Conservation (phyloP, 1,140 invertebrate genomes). For the Rhyacophila brunnea region DNA sequence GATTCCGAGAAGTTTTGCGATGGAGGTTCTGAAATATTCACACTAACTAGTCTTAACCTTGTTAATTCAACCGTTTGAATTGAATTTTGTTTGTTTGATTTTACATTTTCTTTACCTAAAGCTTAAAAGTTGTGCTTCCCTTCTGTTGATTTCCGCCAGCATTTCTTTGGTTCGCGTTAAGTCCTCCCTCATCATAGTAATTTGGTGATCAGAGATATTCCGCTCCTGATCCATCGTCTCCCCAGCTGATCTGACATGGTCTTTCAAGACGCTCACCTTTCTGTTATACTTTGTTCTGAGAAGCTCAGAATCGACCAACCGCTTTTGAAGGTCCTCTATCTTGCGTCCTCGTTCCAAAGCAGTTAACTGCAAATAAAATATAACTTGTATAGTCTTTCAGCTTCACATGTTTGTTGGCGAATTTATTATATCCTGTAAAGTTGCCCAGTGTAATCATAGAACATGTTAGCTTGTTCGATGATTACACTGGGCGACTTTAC, state of each 20-base stretch:
- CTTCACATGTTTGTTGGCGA: too few species aligned
- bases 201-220: conserved; percentile 66
- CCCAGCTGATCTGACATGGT: conserved; percentile 62
- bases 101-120: conserved; percentile 56
- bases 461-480: too few species aligned
- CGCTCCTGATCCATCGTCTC: conserved; percentile 70
- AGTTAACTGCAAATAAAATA: conserved; percentile 63
- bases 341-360: conserved; percentile 77
- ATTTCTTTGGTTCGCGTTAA: conserved; percentile 68
- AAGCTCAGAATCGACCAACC: conserved; percentile 70
- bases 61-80: too few species aligned
- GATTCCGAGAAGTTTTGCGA: conserved; percentile 58
- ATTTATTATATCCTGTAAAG: too few species aligned
- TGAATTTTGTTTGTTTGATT: too few species aligned
- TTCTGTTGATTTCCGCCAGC: conserved; percentile 67
- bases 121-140: conserved; percentile 71
- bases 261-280: conserved; percentile 70
- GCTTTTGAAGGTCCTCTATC: conserved; percentile 79
- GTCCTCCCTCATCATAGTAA: conserved; percentile 68
- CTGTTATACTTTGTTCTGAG: conserved; percentile 67
- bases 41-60: neutral
- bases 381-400: too few species aligned
- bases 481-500: too few species aligned
- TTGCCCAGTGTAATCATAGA: too few species aligned
- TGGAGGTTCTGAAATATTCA: conserved; percentile 43